These are phyloP conservation scores for Panopea generosa DNA, from an alignment of 2,888 invertebrate species.

Conservation along the genomic window DNA sequence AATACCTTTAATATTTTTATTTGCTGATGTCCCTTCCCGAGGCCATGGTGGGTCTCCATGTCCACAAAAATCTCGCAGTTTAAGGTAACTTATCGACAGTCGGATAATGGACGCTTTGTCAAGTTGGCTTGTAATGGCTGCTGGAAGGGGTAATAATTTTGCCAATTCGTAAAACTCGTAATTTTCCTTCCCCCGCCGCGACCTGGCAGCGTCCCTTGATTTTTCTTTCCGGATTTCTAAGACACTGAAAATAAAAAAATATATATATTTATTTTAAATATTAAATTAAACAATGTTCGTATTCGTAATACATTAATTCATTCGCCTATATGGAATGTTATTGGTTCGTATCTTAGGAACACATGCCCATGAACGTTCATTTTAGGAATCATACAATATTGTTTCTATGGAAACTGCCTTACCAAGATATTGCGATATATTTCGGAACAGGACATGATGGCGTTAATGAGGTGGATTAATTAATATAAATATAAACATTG, in stretches of 20 bases:
- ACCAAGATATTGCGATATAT: too few species aligned
- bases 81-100: slow-evolving; percentile 97
- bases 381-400: too few species aligned
- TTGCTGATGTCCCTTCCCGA: slow-evolving; percentile 69
- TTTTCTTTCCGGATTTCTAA: slow-evolving; percentile 91
- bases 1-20: slow-evolving; percentile 55
- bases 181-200: slow-evolving; percentile 97
- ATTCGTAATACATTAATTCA: too few species aligned
- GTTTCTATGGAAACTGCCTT: too few species aligned
- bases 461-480: too few species aligned
- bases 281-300: too few species aligned
- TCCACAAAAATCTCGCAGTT: slow-evolving; percentile 97
- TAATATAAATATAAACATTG: too few species aligned
- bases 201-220: slow-evolving; percentile 98
- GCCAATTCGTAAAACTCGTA: slow-evolving; percentile 97
- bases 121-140: slow-evolving; percentile 97
- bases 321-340: too few species aligned
- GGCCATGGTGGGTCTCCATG: slow-evolving; percentile 99
- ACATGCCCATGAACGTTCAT: too few species aligned
- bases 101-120: slow-evolving; percentile 99
- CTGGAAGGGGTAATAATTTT: slow-evolving; percentile 96
- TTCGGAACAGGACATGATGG: too few species aligned
- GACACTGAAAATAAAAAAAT: slow-evolving; percentile 75
- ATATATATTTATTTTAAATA: background rate
- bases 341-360: too few species aligned